These are phyloP conservation scores for Epirrhoe alternata DNA, from an alignment of 2,888 invertebrate genomes.

Conservation along the genomic window DNA sequence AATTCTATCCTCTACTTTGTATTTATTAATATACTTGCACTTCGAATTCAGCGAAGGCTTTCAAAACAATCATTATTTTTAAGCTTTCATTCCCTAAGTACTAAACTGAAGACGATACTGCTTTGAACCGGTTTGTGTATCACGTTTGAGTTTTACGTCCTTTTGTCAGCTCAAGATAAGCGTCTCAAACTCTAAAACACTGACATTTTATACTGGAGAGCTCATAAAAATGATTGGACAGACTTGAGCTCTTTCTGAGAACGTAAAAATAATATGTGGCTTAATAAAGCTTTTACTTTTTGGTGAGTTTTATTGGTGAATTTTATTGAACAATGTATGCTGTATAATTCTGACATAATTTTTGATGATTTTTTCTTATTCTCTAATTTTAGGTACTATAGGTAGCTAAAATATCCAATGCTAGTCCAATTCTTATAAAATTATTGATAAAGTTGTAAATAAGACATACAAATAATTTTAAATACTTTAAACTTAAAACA, in stretches of 20 bases:
- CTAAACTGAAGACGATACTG: constrained; percentile 12
- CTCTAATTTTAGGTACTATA: too few relatives aligned
- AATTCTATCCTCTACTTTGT: background rate
- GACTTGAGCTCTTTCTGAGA: constrained; percentile 16
- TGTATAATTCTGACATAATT: background rate
- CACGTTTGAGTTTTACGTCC: constrained; percentile 30
- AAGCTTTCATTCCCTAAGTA: constrained; percentile 6
- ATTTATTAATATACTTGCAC: background rate
- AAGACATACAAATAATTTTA: too few relatives aligned
- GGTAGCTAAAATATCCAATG: too few relatives aligned
- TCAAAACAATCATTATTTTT: background rate
- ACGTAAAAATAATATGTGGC: constrained; percentile 11
- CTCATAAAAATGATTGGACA: constrained; percentile 26
- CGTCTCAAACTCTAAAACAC: constrained; percentile 21
- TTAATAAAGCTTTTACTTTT: constrained; percentile 3
- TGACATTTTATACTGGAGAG: constrained; percentile 15
- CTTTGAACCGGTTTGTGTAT: constrained; percentile 14
- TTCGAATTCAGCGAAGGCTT: background rate
- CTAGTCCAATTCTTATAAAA: too few relatives aligned
- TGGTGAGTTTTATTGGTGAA: background rate
- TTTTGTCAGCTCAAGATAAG: constrained; percentile 27
- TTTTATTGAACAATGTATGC: background rate
- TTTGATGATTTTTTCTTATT: background rate
- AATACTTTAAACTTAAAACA: too few relatives aligned
- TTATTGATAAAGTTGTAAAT: too few relatives aligned